Conservation (phyloP, 2,113 vertebrate species). For the Amphilophus citrinellus region DNA sequence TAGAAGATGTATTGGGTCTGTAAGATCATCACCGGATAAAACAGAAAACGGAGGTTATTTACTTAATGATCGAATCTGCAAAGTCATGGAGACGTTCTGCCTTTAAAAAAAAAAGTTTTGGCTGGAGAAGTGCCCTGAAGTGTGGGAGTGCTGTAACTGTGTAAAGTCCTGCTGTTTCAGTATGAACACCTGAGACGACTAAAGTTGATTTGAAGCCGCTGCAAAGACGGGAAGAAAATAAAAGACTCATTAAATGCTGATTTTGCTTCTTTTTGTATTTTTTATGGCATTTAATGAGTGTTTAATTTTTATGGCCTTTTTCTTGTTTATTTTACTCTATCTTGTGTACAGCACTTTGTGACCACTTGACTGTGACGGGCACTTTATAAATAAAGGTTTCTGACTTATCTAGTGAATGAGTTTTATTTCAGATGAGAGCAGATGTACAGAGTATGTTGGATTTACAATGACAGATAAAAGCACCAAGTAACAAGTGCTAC, state of each 20-base stretch:
- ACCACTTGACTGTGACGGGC: not conserved
- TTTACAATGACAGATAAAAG: not conserved
- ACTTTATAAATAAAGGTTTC: not conserved
- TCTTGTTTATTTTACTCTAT: too few relatives aligned
- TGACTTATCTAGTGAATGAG: not conserved
- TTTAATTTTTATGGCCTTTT: too few relatives aligned
- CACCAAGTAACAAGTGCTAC: not conserved
- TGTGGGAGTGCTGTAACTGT: not conserved
- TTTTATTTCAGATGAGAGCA: not conserved
- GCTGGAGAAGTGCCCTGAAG: not conserved
- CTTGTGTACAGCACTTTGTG: too few relatives aligned
- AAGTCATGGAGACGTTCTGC: not conserved
- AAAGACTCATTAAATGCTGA: too few relatives aligned
- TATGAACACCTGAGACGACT: not conserved
- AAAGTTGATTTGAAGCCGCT: not conserved
- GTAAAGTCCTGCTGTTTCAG: not conserved
- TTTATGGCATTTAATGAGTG: too few relatives aligned
- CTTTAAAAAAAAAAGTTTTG: not conserved
- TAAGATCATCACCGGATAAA: not conserved
- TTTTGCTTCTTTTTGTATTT: too few relatives aligned
- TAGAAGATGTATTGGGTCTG: not conserved
- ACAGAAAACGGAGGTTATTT: not conserved
- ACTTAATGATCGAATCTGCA: not conserved
- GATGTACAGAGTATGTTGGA: not conserved
- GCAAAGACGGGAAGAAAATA: too few relatives aligned